Evolutionary conservation across 2,888 invertebrate species (phyloP).

Genomic region (Anagyrus pseudococci): DNA sequence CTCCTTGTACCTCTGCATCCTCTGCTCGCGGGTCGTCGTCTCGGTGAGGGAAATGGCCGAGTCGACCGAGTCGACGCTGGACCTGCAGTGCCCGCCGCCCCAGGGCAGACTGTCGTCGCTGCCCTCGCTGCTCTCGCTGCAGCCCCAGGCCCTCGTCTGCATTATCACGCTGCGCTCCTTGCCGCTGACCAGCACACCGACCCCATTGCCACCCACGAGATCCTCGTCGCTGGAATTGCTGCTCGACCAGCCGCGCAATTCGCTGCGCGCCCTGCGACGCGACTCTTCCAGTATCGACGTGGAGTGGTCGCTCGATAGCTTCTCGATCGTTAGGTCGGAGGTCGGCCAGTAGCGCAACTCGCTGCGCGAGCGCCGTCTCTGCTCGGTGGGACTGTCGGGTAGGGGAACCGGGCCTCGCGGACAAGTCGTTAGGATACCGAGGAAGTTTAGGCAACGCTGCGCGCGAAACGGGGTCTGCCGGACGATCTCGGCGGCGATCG

Average conservation of each 20-base stretch:
- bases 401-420: constrained; percentile 61
- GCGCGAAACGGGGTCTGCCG: constrained; percentile 77
- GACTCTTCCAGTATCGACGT: constrained; percentile 50
- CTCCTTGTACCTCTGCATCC: constrained; percentile 58
- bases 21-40: constrained; percentile 54
- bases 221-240: constrained; percentile 59
- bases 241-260: constrained; percentile 57
- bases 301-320: constrained; percentile 28
- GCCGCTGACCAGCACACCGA: constrained; percentile 37
- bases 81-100: constrained; percentile 58
- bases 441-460: constrained; percentile 68
- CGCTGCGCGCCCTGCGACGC: constrained; percentile 54
- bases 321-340: constrained; percentile 33
- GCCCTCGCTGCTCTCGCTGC: constrained; percentile 59
- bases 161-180: too few relatives aligned
- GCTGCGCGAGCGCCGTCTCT: constrained; percentile 55
- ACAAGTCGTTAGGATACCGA: constrained; percentile 73
- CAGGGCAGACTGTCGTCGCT: constrained; percentile 59
- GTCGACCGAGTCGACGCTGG: constrained; percentile 57
- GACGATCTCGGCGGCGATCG: constrained; percentile 76
- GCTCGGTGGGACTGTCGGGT: constrained; percentile 63
- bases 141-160: constrained; percentile 54
- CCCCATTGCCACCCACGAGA: constrained; percentile 46
- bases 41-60: constrained; percentile 45
- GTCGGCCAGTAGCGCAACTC: constrained; percentile 57